Evolutionary conservation across 2,888 invertebrate genomes (phyloP).

Genomic region (Lasius platythorax): DNA sequence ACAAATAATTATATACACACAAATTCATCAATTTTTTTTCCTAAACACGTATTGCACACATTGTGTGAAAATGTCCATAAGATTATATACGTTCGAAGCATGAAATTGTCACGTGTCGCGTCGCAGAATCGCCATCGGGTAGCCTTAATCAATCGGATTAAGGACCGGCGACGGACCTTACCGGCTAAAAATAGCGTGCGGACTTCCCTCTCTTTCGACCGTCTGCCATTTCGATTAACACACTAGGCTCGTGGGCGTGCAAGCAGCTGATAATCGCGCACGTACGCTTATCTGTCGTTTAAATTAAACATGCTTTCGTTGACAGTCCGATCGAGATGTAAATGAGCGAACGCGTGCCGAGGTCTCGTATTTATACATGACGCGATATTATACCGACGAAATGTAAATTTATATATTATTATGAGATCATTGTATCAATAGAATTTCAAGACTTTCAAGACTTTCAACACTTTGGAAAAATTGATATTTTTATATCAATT

Average conservation of each 20-base stretch:
- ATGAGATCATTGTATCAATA: not conserved
- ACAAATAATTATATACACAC: not conserved
- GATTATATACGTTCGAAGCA: not conserved
- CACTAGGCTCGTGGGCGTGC: constrained; percentile 17
- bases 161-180: constrained; percentile 57
- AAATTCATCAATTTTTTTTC: not conserved
- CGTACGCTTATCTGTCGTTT: constrained; percentile 11
- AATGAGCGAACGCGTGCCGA: not conserved
- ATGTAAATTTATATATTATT: not conserved
- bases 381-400: not conserved
- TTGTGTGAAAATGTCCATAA: not conserved
- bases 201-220: constrained; percentile 55
- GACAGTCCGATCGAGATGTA: constrained; percentile 26
- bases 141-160: constrained; percentile 72
- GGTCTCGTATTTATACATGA: not conserved
- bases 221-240: constrained; percentile 57
- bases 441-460: not conserved
- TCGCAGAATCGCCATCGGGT: constrained; percentile 51
- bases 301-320: constrained; percentile 23
- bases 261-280: constrained; percentile 26
- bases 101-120: constrained; percentile 57
- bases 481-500: not conserved
- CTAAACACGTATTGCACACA: not conserved
- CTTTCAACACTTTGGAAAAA: not conserved
- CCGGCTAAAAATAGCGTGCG: constrained; percentile 68